Evolutionary conservation across 2,113 vertebrate species (phyloP).

Genomic region (Myanophis thanlyinensis): DNA sequence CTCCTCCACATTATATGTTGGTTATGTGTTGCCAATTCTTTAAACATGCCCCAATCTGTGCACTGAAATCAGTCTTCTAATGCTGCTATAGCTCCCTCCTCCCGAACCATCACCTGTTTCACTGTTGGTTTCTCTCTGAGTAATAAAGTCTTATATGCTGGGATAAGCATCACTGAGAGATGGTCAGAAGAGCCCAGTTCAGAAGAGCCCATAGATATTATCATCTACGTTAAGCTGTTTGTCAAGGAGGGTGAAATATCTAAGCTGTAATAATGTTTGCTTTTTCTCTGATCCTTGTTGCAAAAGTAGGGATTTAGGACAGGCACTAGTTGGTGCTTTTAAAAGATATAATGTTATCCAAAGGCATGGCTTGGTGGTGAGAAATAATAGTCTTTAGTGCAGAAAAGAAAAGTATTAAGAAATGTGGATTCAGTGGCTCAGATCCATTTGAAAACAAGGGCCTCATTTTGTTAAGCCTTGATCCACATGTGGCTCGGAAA

Average conservation of each 20-base stretch:
- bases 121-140: too few species aligned
- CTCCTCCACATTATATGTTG: too few species aligned
- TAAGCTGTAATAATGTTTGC: constrained; percentile 56
- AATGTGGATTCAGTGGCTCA: constrained; percentile 33
- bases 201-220: neutral
- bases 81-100: too few species aligned
- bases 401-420: constrained; percentile 44
- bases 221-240: constrained; percentile 53
- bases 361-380: constrained; percentile 52
- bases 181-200: too few species aligned
- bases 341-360: constrained; percentile 60
- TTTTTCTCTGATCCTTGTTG: constrained; percentile 56
- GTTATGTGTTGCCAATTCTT: too few species aligned
- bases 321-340: constrained; percentile 38
- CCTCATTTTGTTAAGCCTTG: constrained; percentile 34
- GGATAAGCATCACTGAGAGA: too few species aligned
- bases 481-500: constrained; percentile 59
- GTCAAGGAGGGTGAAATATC: constrained; percentile 40
- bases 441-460: constrained; percentile 34
- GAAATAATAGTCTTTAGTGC: constrained; percentile 49
- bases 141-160: too few species aligned
- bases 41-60: too few species aligned
- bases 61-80: too few species aligned
- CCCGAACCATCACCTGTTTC: too few species aligned
- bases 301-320: constrained; percentile 63